phyloP scores from a whole-genome alignment of 2,888 invertebrate species.

The Kuschelorhynchus macadamiae region DNA sequence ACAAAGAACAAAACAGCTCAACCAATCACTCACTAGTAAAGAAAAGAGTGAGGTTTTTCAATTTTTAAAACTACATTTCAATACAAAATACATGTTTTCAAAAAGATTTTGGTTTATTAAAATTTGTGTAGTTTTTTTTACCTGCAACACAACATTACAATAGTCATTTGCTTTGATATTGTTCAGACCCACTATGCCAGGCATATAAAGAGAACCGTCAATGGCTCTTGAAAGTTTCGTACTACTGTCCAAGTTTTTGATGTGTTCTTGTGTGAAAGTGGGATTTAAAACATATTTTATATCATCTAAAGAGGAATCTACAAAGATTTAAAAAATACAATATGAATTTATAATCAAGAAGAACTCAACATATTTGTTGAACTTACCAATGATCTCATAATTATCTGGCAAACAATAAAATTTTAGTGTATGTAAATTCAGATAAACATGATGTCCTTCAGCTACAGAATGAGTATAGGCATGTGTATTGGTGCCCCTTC shows the following conservation, averaged over 20 bases:
- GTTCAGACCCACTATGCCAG: conserved; percentile 97
- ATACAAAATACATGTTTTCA: no score
- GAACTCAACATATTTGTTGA: no score
- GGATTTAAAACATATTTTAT: conserved; percentile 99
- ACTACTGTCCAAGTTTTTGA: conserved; percentile 83
- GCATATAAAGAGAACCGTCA: conserved; percentile 96
- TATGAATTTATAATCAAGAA: no score
- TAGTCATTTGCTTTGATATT: conserved; percentile 99
- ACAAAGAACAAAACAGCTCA: no score
- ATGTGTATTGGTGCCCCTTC: conserved; percentile 97
- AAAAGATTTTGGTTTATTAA: no score
- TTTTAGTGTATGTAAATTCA: conserved; percentile 95
- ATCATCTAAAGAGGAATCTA: conserved; percentile 96
- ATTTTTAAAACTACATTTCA: no score
- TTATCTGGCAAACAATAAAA: conserved; percentile 99
- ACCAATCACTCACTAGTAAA: no score
- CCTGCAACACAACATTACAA: conserved; percentile 98
- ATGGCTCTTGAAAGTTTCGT: conserved; percentile 94
- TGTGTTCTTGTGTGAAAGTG: conserved; percentile 89
- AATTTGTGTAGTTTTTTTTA: no score
- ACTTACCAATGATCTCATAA: conserved; percentile 96
- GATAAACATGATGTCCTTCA: conserved; percentile 97
- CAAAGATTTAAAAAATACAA: no score
- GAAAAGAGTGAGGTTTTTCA: no score
- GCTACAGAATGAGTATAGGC: conserved; percentile 99